Percentiles rank a stretch among this genome's conserved stretches.
Conservation (phyloP, 2,888 invertebrate genomes). For the Syrista parreyssii region DNA sequence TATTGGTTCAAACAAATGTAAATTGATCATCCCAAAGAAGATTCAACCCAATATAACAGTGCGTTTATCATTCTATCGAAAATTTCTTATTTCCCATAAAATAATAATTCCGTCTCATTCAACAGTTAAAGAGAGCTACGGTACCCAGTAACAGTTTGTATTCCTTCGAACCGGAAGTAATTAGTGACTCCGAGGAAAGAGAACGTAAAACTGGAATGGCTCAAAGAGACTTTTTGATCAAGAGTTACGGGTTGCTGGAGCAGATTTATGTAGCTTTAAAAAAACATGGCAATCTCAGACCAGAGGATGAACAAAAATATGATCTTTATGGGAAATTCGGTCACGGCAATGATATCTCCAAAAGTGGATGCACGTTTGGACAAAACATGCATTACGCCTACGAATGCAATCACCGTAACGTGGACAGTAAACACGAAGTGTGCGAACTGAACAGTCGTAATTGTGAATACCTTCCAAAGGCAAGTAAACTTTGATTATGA, state of each 20-base stretch:
- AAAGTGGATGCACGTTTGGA: not conserved
- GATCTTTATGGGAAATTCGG: conserved; percentile 70
- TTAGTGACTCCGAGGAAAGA: conserved; percentile 78
- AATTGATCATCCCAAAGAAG: not conserved
- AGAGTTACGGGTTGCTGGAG: conserved; percentile 78
- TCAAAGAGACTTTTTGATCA: conserved; percentile 77
- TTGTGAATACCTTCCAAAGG: not conserved
- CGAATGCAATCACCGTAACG: not conserved
- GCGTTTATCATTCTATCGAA: not conserved
- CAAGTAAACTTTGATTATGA: not conserved
- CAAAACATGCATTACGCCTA: conserved; percentile 9
- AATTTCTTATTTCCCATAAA: not conserved
- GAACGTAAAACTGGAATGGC: conserved; percentile 75
- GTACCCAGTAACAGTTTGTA: not conserved
- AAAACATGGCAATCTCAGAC: conserved; percentile 74
- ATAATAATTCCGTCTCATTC: conserved; percentile 48
- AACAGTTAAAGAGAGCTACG: conserved; percentile 45
- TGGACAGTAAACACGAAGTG: not conserved
- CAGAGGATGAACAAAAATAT: conserved; percentile 76
- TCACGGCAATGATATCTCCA: conserved; percentile 23
- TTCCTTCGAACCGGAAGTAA: conserved; percentile 76
- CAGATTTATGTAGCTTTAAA: conserved; percentile 76
- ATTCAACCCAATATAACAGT: not conserved
- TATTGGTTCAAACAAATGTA: not conserved
- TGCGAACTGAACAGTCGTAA: not conserved